A percentile compares a stretch with the other conserved stretches of the same genome.
Evolutionary conservation across 1,140 invertebrate genomes (phyloP).

Genomic region (Prorops nasuta): DNA sequence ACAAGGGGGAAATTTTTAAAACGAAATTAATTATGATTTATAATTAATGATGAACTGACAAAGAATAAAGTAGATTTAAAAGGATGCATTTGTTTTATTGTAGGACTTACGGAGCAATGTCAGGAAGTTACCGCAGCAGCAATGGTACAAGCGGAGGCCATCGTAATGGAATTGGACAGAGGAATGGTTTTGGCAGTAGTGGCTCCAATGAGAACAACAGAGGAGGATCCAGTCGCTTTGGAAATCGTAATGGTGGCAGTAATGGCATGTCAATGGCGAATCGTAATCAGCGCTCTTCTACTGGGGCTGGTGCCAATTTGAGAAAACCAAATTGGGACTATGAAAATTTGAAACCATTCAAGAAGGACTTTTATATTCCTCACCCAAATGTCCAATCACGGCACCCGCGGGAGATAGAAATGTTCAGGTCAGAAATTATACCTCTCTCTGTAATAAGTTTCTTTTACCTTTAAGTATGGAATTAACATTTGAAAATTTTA

Average conservation of each 20-base stretch:
- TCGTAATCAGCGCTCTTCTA: conserved; percentile 37
- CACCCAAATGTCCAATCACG: conserved; percentile 70
- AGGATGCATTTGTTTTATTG: conserved; percentile 2
- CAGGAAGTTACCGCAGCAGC: conserved; percentile 34
- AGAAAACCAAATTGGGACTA: conserved; percentile 79
- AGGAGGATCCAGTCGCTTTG: conserved; percentile 33
- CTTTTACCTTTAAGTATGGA: not conserved
- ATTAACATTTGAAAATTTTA: not conserved
- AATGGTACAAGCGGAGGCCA: conserved; percentile 36
- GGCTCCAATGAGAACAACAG: conserved; percentile 46
- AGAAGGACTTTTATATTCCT: conserved; percentile 93
- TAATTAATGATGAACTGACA: not conserved
- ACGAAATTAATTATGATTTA: no score
- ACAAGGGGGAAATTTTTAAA: no score
- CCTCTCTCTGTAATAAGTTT: no score
- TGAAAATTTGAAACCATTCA: conserved; percentile 77
- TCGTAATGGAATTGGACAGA: conserved; percentile 36
- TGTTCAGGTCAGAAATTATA: conserved; percentile 52
- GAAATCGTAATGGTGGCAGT: conserved; percentile 43
- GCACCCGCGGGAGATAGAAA: conserved; percentile 73
- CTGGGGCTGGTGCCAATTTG: conserved; percentile 64
- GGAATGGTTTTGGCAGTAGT: conserved; percentile 33
- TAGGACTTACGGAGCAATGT: conserved; percentile 46
- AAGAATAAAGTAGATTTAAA: conserved; percentile 2
- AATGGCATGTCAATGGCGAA: conserved; percentile 29